Evolutionary conservation across 2,113 vertebrate genomes (phyloP).

Genomic region (Sclerurus mexicanus): DNA sequence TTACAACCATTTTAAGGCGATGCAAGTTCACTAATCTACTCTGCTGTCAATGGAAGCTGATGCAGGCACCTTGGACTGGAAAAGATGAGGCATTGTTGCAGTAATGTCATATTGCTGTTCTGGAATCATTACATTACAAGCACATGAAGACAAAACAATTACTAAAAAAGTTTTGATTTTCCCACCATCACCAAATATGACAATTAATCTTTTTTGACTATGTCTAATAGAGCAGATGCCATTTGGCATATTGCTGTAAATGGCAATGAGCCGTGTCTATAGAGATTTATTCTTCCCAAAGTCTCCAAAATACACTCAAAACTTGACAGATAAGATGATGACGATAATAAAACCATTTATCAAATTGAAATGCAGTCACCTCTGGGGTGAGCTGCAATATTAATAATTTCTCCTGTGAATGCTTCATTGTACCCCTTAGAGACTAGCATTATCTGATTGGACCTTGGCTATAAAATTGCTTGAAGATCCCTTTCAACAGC

Average conservation of each 20-base stretch:
- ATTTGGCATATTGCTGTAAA: neutral
- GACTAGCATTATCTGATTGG: neutral
- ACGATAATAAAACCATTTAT: neutral
- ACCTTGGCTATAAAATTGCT: neutral
- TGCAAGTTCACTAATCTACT: neutral
- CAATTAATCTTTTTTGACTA: neutral
- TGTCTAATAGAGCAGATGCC: neutral
- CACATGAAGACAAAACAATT: neutral
- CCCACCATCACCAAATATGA: neutral
- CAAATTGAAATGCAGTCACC: conserved; percentile 9
- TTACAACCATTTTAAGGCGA: neutral
- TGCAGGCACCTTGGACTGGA: neutral
- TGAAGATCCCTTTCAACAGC: neutral
- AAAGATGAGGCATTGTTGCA: neutral
- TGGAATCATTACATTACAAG: neutral
- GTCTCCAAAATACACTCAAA: neutral
- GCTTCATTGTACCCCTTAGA: neutral
- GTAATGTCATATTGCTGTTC: neutral
- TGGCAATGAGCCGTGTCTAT: neutral
- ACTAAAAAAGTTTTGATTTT: neutral
- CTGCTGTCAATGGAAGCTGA: neutral
- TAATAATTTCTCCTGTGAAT: neutral
- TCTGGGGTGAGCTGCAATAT: neutral
- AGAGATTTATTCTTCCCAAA: neutral
- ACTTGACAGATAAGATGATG: neutral